phyloP scores from a whole-genome alignment of 2,888 invertebrate genomes.

The Patella depressa region DNA sequence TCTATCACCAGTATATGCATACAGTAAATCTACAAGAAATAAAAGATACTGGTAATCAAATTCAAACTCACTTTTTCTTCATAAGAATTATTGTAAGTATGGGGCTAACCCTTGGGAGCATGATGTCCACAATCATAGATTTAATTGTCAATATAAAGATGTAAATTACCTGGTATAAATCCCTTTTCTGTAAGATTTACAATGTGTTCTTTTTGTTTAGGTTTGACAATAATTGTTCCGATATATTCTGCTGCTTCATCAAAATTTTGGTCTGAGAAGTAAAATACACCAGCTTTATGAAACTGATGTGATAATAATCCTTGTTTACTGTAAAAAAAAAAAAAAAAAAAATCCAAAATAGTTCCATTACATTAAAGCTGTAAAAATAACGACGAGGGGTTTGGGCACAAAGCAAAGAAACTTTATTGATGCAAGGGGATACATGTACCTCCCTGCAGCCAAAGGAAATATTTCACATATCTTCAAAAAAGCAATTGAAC shows the following conservation, averaged over 20 bases:
- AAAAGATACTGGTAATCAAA: neutral
- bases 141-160: no score
- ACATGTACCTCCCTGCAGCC: no score
- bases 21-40: slow-evolving; percentile 60
- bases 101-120: no score
- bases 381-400: no score
- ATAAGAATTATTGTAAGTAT: no score
- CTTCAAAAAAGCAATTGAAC: no score
- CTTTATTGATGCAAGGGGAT: no score
- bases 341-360: neutral
- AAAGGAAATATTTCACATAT: no score
- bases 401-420: no score
- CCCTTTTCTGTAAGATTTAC: slow-evolving; percentile 65
- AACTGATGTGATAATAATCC: slow-evolving; percentile 69
- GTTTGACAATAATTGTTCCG: slow-evolving; percentile 71
- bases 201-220: slow-evolving; percentile 67
- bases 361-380: neutral
- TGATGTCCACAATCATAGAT: no score
- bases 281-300: slow-evolving; percentile 68
- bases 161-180: slow-evolving; percentile 64
- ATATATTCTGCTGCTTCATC: slow-evolving; percentile 70
- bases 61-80: no score
- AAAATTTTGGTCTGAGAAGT: slow-evolving; percentile 70
- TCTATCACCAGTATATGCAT: slow-evolving; percentile 67
- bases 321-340: slow-evolving; percentile 55